These are phyloP conservation scores for Acipenser ruthenus DNA, from an alignment of 2,797 vertebrate species.

Conservation along the genomic window DNA sequence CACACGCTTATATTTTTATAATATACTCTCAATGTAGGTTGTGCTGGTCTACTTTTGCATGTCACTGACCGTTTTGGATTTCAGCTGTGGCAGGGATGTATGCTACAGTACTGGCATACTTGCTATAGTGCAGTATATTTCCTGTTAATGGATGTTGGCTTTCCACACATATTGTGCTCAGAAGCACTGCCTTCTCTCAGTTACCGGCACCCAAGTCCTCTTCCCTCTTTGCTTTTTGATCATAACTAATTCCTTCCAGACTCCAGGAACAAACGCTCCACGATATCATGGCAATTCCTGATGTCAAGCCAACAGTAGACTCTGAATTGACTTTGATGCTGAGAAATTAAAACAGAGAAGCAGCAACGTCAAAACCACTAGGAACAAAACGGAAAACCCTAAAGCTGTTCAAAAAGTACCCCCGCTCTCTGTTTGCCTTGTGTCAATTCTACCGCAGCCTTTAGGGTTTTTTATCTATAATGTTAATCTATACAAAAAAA, in stretches of 20 bases:
- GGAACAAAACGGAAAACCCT: not conserved
- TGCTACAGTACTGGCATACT: not conserved
- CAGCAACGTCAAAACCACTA: no score
- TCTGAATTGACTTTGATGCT: conserved; percentile 12
- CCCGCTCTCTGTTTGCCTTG: not conserved
- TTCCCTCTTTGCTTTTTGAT: conserved; percentile 27
- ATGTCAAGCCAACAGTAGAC: conserved; percentile 7
- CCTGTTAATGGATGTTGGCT: not conserved
- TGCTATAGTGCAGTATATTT: not conserved
- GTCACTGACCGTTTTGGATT: no score
- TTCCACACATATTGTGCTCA: not conserved
- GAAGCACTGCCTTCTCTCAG: conserved; percentile 7
- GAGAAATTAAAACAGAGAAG: not conserved
- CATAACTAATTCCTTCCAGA: conserved; percentile 36
- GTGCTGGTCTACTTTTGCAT: no score
- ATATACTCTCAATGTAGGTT: no score
- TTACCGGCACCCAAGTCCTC: not conserved
- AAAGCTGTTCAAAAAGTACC: not conserved
- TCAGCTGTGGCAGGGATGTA: no score
- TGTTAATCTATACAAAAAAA: not conserved
- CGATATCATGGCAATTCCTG: conserved; percentile 5
- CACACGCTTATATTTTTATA: no score
- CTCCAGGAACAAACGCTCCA: conserved; percentile 10
- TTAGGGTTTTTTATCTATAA: not conserved
- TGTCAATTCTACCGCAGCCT: not conserved